Conservation (phyloP, 1,140 invertebrate genomes). For the Nephila pilipes region DNA sequence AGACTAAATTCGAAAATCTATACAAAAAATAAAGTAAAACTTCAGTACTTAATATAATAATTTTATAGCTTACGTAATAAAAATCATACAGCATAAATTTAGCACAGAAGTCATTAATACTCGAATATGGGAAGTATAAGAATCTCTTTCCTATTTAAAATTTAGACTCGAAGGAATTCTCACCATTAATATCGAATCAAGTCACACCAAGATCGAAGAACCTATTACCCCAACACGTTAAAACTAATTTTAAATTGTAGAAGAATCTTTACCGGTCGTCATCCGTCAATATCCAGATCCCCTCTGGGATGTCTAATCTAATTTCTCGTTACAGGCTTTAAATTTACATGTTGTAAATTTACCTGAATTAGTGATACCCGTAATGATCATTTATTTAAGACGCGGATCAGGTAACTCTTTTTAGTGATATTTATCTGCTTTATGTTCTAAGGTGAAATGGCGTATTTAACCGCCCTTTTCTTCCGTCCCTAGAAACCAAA, state of each 20-base stretch:
- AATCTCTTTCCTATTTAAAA: too few species aligned
- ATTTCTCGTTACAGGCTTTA: not conserved
- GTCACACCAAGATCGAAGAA: not conserved
- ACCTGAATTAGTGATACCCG: conserved; percentile 29
- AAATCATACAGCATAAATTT: too few species aligned
- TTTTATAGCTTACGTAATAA: too few species aligned
- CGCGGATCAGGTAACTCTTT: conserved; percentile 24
- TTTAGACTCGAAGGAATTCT: not conserved
- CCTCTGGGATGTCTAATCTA: not conserved
- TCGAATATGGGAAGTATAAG: too few species aligned
- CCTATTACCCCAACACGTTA: not conserved
- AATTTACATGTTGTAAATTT: conserved; percentile 39
- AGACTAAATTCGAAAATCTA: too few species aligned
- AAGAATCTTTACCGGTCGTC: not conserved
- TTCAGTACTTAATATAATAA: too few species aligned
- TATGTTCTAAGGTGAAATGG: not conserved
- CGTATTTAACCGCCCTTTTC: conserved; percentile 13
- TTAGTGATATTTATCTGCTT: conserved; percentile 9
- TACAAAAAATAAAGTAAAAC: too few species aligned
- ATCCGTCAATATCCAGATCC: conserved; percentile 13
- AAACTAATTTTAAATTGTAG: not conserved
- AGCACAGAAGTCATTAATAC: too few species aligned
- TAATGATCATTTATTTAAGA: conserved; percentile 39
- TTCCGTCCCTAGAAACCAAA: not conserved
- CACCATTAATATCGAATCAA: not conserved